These are phyloP conservation scores for Punctoribates punctum DNA, from an alignment of 2,888 invertebrate genomes.

Conservation along the genomic window DNA sequence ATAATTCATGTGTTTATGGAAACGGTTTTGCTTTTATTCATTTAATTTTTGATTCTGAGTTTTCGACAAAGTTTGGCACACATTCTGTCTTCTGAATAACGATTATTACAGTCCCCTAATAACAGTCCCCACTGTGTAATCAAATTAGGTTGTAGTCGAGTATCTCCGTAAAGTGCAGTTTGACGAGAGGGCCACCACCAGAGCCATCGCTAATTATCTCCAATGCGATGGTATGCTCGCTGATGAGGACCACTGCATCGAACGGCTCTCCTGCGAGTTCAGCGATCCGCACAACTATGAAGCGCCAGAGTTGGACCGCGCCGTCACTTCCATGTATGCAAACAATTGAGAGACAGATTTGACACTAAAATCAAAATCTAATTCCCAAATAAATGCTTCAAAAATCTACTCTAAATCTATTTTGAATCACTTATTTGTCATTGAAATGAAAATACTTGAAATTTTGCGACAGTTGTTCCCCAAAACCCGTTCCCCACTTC, in stretches of 20 bases:
- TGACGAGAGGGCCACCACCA: constrained; percentile 46
- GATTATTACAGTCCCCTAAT: too few relatives aligned
- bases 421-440: too few relatives aligned
- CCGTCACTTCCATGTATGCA: constrained; percentile 49
- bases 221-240: constrained; percentile 48
- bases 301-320: constrained; percentile 47
- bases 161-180: constrained; percentile 46
- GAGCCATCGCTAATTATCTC: constrained; percentile 49
- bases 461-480: too few relatives aligned
- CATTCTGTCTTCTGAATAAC: too few relatives aligned
- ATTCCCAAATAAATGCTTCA: too few relatives aligned
- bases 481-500: background rate
- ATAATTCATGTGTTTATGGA: too few relatives aligned
- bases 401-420: too few relatives aligned
- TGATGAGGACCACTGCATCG: constrained; percentile 48
- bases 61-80: too few relatives aligned
- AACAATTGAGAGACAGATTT: background rate
- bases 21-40: too few relatives aligned
- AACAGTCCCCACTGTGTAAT: background rate
- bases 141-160: constrained; percentile 40
- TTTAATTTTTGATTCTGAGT: too few relatives aligned
- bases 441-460: too few relatives aligned
- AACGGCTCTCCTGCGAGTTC: constrained; percentile 49
- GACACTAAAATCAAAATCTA: too few relatives aligned
- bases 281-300: constrained; percentile 45